Percentiles rank a stretch among this genome's conserved stretches.
These are phyloP conservation scores for Sebastes iracundus DNA, from an alignment of 2,797 vertebrate genomes.

Conservation along the genomic window DNA sequence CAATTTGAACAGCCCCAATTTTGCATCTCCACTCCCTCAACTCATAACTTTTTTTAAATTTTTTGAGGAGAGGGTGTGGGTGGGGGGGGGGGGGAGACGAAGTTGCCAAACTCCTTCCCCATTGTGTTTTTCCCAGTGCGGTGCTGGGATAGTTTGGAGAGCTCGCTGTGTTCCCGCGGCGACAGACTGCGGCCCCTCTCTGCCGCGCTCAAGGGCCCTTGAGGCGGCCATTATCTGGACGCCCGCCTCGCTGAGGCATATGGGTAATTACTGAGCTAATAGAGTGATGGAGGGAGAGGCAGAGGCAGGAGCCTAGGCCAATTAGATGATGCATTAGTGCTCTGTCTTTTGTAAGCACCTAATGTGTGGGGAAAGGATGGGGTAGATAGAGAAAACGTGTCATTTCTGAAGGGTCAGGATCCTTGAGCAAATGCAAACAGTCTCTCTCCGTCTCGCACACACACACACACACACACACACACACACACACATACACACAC, in stretches of 20 bases:
- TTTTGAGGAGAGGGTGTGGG: background rate
- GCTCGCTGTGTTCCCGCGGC: conserved; percentile 79
- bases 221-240: conserved; percentile 99
- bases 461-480: background rate
- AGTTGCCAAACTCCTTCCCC: conserved; percentile 87
- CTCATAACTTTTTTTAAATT: conserved; percentile 52
- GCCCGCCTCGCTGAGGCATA: conserved; percentile 99
- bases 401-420: conserved; percentile 85
- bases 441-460: conserved; percentile 50
- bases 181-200: conserved; percentile 91
- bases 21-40: conserved; percentile 55
- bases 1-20: conserved; percentile 42
- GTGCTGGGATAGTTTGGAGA: conserved; percentile 93
- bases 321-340: conserved; percentile 99
- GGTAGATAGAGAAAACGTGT: conserved; percentile 82
- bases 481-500: conserved; percentile 4
- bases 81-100: conserved; percentile 10
- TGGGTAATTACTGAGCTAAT: conserved; percentile 99
- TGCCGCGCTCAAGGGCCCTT: conserved; percentile 98
- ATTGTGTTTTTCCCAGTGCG: conserved; percentile 87
- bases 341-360: conserved; percentile 99
- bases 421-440: conserved; percentile 82
- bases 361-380: conserved; percentile 98
- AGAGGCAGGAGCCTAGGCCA: conserved; percentile 99
- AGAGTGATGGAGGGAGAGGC: conserved; percentile 99